Percentiles rank a stretch among this genome's conserved stretches.
Evolutionary conservation across 2,797 vertebrate genomes (phyloP).

Genomic region (Monodelphis domestica): DNA sequence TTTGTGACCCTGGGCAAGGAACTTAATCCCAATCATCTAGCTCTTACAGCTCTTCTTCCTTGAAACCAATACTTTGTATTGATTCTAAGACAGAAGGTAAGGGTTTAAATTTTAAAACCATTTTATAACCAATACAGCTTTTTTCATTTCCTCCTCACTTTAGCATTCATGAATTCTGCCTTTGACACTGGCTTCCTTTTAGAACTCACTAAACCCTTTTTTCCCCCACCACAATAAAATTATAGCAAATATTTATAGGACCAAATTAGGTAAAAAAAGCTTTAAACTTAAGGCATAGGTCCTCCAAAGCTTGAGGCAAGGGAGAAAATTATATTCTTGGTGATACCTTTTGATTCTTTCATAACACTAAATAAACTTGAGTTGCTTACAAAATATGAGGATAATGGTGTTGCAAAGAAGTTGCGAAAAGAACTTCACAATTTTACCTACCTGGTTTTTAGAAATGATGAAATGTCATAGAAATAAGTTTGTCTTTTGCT

Average conservation of each 20-base stretch:
- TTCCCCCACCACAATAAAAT: slow-evolving; percentile 19
- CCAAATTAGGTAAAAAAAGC: slow-evolving; percentile 9
- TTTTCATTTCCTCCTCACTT: neutral
- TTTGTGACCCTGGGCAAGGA: too few relatives aligned
- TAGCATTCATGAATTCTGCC: slow-evolving; percentile 25
- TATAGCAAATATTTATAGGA: neutral
- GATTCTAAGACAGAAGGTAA: too few relatives aligned
- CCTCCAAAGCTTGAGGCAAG: neutral
- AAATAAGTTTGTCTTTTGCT: slow-evolving; percentile 38
- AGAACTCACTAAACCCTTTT: neutral
- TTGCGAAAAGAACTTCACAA: neutral
- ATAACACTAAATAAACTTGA: neutral
- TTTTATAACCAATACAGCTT: neutral
- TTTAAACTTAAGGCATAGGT: too few relatives aligned
- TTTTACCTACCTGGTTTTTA: slow-evolving; percentile 33
- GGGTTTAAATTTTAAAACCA: too few relatives aligned
- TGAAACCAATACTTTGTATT: too few relatives aligned
- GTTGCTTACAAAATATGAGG: slow-evolving; percentile 19
- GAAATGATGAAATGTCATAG: neutral
- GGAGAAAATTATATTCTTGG: neutral
- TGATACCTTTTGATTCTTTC: slow-evolving; percentile 21
- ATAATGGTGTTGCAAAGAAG: neutral
- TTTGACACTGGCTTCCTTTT: neutral
- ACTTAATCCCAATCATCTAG: too few relatives aligned
- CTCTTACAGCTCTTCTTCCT: too few relatives aligned